Evolutionary conservation across 1,140 invertebrate genomes (phyloP).

Genomic region (Homarus americanus): DNA sequence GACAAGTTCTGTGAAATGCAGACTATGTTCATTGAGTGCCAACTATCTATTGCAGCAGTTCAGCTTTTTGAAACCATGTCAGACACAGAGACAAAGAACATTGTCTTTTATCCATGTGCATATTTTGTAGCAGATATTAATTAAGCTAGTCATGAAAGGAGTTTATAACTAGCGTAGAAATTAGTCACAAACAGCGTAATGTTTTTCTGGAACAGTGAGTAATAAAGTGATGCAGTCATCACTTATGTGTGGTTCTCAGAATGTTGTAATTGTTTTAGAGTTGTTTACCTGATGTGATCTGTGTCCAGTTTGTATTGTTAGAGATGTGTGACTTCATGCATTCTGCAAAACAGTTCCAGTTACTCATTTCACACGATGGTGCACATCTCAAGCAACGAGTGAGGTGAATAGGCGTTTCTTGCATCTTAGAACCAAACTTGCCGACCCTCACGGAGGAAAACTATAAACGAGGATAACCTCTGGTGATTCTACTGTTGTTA

Average conservation of each 20-base stretch:
- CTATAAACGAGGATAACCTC: neutral
- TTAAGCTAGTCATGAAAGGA: no score
- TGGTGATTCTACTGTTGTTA: neutral
- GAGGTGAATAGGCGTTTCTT: neutral
- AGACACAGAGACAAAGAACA: no score
- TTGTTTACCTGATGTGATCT: neutral
- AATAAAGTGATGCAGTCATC: no score
- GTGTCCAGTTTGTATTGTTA: neutral
- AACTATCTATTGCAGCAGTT: neutral
- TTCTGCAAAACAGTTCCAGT: neutral
- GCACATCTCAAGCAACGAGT: neutral
- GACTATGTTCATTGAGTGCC: neutral
- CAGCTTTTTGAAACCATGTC: neutral
- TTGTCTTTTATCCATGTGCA: no score
- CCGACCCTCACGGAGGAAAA: neutral
- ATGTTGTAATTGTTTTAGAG: no score
- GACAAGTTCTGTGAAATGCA: neutral
- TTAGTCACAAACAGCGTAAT: no score
- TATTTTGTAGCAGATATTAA: no score
- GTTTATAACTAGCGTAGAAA: no score
- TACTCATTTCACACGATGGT: neutral
- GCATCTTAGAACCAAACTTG: neutral
- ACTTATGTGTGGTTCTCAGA: no score
- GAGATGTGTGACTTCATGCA: neutral
- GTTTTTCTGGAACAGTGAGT: no score